A percentile compares a stretch with the other conserved stretches of the same genome.
Conservation (phyloP, 2,888 invertebrate species). For the Sarcophaga caerulescens region DNA sequence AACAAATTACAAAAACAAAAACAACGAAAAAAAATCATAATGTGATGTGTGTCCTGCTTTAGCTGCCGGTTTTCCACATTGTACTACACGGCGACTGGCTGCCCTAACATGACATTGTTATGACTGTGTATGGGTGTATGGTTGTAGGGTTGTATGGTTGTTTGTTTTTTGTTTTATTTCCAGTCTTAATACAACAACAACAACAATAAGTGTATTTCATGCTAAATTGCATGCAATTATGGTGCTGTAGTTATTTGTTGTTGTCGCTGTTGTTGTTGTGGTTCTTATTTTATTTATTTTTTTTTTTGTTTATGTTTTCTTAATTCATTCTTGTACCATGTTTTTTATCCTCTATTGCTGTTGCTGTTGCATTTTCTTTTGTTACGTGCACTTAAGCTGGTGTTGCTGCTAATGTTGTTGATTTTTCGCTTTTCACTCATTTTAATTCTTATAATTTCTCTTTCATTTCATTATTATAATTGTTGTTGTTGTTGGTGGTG, state of each 20-base stretch:
- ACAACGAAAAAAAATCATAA: neutral
- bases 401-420: slow-evolving; percentile 63
- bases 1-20: too few relatives aligned
- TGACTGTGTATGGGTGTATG: neutral
- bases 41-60: slow-evolving; percentile 32
- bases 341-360: slow-evolving; percentile 37
- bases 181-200: slow-evolving; percentile 75
- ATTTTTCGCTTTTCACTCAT: slow-evolving; percentile 67
- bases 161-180: slow-evolving; percentile 51
- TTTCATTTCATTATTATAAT: slow-evolving; percentile 54
- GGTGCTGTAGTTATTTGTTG: slow-evolving; percentile 54
- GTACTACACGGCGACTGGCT: neutral
- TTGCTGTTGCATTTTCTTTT: slow-evolving; percentile 41
- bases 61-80: neutral
- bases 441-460: slow-evolving; percentile 66
- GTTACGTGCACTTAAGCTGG: slow-evolving; percentile 44
- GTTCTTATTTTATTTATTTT: neutral
- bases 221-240: slow-evolving; percentile 80
- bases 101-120: slow-evolving; percentile 15
- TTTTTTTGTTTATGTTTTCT: neutral
- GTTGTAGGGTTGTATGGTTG: neutral
- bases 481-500: neutral
- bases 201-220: slow-evolving; percentile 77
- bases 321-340: neutral
- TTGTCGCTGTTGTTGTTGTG: slow-evolving; percentile 49